phyloP scores from a whole-genome alignment of 1,140 invertebrate species.

The Popillia japonica region DNA sequence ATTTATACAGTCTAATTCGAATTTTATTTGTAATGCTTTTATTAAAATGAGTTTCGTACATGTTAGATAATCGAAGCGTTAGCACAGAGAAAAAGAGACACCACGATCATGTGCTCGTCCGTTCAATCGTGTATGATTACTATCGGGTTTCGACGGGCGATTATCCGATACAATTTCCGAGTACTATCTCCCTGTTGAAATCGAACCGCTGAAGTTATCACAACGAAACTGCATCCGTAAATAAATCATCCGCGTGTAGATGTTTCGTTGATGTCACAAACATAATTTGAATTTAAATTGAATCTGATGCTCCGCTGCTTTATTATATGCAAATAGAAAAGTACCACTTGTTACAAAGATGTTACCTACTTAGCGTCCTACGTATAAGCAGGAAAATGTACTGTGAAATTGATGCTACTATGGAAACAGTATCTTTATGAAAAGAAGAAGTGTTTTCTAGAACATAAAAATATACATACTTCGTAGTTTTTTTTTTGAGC shows the following conservation, averaged over 20 bases:
- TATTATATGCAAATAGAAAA: not conserved
- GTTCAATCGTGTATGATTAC: not conserved
- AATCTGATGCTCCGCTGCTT: not conserved
- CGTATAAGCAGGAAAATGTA: not conserved
- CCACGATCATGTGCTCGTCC: not conserved
- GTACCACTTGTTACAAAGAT: not conserved
- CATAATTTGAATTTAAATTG: constrained; percentile 32
- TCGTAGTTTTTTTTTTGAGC: too few species aligned
- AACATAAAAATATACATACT: too few species aligned
- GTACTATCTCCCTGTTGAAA: not conserved
- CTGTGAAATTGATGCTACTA: not conserved
- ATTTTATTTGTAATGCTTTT: constrained; percentile 13
- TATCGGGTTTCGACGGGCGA: not conserved
- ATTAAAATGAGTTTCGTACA: not conserved
- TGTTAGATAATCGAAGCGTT: not conserved
- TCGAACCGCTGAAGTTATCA: not conserved
- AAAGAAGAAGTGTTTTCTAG: too few species aligned
- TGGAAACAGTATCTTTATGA: too few species aligned
- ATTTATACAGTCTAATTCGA: constrained; percentile 18
- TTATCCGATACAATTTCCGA: not conserved
- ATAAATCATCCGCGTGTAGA: not conserved
- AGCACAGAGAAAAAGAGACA: not conserved
- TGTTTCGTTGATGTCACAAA: constrained; percentile 12
- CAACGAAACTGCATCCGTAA: constrained; percentile 4
- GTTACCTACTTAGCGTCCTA: not conserved